These are phyloP conservation scores for Crypturellus tataupa DNA, from an alignment of 2,797 vertebrate genomes.

Conservation along the genomic window DNA sequence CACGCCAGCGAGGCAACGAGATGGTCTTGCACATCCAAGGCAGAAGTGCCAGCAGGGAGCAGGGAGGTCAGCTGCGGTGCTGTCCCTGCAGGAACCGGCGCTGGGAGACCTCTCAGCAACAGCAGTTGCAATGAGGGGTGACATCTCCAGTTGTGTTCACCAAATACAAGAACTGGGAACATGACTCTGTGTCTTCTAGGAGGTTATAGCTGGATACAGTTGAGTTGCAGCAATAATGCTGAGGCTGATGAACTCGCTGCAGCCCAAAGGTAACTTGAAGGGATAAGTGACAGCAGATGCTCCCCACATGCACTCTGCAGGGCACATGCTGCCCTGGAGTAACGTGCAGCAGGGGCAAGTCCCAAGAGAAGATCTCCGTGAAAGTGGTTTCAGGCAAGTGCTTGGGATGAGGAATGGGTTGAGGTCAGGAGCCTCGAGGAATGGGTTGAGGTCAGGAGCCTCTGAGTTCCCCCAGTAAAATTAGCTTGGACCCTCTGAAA, in stretches of 20 bases:
- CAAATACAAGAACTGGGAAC: no score
- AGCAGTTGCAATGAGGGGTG: neutral
- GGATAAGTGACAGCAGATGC: neutral
- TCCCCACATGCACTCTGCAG: accelerated
- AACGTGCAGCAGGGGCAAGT: neutral
- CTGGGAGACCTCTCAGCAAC: neutral
- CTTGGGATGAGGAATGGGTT: neutral
- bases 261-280: neutral
- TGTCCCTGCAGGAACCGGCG: neutral
- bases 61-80: neutral
- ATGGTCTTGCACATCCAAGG: neutral
- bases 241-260: no score
- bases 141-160: neutral
- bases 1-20: neutral
- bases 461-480: neutral
- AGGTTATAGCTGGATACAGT: no score
- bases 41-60: neutral
- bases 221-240: neutral
- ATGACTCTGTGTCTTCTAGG: neutral
- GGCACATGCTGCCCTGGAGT: neutral
- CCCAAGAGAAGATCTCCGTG: neutral
- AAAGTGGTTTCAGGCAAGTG: neutral
- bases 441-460: neutral
- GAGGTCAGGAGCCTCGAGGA: neutral
- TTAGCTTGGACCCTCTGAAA: neutral